Evolutionary conservation across 2,797 vertebrate species (phyloP).

Genomic region (Sebastes cheni): DNA sequence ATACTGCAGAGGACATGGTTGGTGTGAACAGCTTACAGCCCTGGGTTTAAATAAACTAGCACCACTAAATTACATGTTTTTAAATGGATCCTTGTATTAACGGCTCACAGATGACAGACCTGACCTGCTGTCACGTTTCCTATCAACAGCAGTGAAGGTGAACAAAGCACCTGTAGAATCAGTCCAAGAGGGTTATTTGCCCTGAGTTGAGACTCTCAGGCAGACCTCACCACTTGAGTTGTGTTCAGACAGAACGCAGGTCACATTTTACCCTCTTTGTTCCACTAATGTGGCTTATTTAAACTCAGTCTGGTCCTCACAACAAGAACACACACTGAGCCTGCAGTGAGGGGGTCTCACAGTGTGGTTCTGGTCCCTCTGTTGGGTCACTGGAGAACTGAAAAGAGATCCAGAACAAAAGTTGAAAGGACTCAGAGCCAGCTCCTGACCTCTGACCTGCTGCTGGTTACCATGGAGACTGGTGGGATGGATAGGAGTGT

Average conservation of each 20-base stretch:
- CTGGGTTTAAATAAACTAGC: background rate
- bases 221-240: background rate
- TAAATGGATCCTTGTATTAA: background rate
- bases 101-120: too few relatives aligned
- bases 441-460: too few relatives aligned
- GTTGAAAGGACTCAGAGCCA: background rate
- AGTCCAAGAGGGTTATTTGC: background rate
- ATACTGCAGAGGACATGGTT: background rate
- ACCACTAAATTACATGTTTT: background rate
- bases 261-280: too few relatives aligned
- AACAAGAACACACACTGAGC: too few relatives aligned
- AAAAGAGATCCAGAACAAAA: slow-evolving; percentile 1
- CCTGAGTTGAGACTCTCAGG: background rate
- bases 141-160: background rate
- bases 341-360: background rate
- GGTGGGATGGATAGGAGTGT: too few relatives aligned
- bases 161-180: background rate
- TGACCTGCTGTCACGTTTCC: background rate
- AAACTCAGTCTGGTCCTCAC: too few relatives aligned
- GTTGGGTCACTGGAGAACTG: background rate
- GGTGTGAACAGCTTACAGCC: background rate
- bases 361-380: background rate
- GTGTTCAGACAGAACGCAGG: too few relatives aligned
- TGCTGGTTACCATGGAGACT: too few relatives aligned
- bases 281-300: too few relatives aligned